phyloP scores from a whole-genome alignment of 2,797 vertebrate species.

The Propithecus deckenii region DNA sequence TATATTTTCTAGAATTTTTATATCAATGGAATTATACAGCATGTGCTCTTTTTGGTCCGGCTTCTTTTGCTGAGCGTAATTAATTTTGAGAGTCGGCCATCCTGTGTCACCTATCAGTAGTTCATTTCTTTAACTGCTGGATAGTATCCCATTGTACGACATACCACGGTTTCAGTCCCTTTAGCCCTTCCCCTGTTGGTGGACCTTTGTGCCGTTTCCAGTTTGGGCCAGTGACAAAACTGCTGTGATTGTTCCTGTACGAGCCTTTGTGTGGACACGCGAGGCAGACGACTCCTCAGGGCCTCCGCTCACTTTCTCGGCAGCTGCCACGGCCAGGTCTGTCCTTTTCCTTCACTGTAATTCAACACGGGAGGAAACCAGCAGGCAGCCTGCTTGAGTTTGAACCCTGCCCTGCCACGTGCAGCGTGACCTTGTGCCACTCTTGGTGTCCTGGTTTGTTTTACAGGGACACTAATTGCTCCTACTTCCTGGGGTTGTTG shows the following conservation, averaged over 20 bases:
- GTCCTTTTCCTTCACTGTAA: not conserved
- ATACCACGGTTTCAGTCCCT: not conserved
- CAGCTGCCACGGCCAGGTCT: not conserved
- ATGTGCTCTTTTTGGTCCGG: not conserved
- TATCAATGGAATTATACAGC: not conserved
- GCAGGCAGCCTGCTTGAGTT: not conserved
- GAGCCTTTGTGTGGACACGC: fast-evolving
- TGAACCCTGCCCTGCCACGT: not conserved
- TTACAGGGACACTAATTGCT: fast-evolving
- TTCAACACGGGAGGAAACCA: not conserved
- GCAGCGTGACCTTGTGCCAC: not conserved
- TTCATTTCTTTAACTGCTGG: not conserved
- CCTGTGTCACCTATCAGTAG: fast-evolving
- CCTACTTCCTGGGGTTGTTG: not conserved
- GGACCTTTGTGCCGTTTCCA: not conserved
- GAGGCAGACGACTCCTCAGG: not conserved
- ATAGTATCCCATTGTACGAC: not conserved
- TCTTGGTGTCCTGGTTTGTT: not conserved
- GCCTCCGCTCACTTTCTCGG: not conserved
- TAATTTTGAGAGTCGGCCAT: not conserved
- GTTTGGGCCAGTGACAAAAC: not conserved
- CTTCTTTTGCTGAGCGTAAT: not conserved
- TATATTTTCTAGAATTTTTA: not conserved
- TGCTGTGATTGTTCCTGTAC: fast-evolving
- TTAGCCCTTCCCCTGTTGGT: not conserved